phyloP scores from a whole-genome alignment of 2,797 vertebrate species.

The Rallus crepitans region DNA sequence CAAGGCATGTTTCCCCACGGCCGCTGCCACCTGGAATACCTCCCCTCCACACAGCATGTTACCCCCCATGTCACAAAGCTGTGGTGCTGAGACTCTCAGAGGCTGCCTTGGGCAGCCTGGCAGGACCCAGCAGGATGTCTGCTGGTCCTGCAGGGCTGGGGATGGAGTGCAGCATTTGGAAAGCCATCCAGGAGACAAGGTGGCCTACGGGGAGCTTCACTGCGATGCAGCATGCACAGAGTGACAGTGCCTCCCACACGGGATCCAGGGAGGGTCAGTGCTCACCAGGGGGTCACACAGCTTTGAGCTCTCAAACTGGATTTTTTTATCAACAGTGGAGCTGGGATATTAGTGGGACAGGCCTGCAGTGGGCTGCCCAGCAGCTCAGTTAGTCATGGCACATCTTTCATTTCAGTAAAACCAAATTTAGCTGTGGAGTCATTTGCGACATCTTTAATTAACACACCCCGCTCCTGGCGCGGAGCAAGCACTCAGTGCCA shows the following conservation, averaged over 20 bases:
- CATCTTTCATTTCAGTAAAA: not conserved
- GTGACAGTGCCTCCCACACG: not conserved
- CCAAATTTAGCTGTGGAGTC: not conserved
- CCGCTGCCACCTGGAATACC: not conserved
- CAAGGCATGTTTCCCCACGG: not conserved
- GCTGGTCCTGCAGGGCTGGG: accelerated
- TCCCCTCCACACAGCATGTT: accelerated
- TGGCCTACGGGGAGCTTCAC: accelerated
- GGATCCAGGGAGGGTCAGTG: not conserved
- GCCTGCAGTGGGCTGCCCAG: not conserved
- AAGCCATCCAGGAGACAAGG: not conserved
- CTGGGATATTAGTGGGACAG: not conserved
- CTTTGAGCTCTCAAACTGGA: not conserved
- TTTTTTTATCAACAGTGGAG: not conserved
- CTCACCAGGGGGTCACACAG: not conserved
- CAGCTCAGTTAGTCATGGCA: not conserved
- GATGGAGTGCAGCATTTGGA: not conserved
- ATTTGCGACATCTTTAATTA: slow-evolving; percentile 12
- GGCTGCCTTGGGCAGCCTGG: not conserved
- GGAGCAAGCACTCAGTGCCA: not conserved
- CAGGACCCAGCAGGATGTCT: not conserved
- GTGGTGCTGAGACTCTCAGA: not conserved
- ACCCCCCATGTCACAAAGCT: not conserved
- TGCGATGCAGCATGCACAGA: not conserved
- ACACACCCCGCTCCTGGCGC: not conserved